phyloP scores from a whole-genome alignment of 2,888 invertebrate genomes.

The Acronicta leporina region DNA sequence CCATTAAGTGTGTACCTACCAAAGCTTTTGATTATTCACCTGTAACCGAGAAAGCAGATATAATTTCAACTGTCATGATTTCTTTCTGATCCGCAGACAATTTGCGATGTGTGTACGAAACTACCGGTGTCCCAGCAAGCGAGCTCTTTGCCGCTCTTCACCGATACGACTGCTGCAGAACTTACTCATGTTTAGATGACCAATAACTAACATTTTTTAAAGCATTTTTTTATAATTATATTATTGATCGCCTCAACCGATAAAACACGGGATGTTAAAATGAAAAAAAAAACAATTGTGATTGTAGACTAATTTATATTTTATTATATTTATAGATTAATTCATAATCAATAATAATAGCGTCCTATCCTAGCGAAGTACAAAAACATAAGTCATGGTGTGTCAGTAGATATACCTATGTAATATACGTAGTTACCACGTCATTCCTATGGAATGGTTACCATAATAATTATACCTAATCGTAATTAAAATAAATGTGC shows the following conservation, averaged over 20 bases:
- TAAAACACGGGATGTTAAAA: too few species aligned
- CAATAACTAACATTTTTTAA: not conserved
- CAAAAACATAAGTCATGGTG: too few species aligned
- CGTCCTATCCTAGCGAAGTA: too few species aligned
- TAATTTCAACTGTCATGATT: not conserved
- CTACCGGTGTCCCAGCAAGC: constrained; percentile 92
- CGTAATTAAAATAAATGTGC: constrained; percentile 3
- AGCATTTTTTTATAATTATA: too few species aligned
- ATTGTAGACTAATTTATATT: too few species aligned
- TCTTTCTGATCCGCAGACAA: constrained; percentile 52
- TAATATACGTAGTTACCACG: constrained; percentile 24
- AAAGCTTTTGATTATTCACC: too few species aligned
- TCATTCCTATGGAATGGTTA: constrained; percentile 55
- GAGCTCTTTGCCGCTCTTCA: constrained; percentile 93
- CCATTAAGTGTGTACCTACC: too few species aligned
- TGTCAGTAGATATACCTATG: not conserved
- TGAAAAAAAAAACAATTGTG: too few species aligned
- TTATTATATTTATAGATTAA: too few species aligned
- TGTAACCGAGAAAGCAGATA: too few species aligned
- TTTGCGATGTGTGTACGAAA: constrained; percentile 94
- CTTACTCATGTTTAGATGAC: constrained; percentile 88
- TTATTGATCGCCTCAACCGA: not conserved
- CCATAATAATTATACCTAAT: constrained; percentile 3
- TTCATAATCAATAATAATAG: too few species aligned
- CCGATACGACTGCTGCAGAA: constrained; percentile 93